These are phyloP conservation scores for Actias luna DNA, from an alignment of 2,888 invertebrate species.

Conservation along the genomic window DNA sequence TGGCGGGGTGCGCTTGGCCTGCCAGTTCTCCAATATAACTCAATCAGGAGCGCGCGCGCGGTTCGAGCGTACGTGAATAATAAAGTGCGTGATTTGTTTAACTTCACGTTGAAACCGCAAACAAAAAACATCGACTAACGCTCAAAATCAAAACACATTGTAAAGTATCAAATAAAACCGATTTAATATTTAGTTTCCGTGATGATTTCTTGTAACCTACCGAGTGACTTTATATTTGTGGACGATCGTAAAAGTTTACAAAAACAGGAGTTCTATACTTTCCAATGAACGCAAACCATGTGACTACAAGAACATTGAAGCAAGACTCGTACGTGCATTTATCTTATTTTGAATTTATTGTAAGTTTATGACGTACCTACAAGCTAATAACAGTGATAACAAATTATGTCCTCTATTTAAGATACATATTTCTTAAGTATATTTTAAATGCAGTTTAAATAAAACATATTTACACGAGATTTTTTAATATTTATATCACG, in stretches of 20 bases:
- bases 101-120: conserved; percentile 40
- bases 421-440: background rate
- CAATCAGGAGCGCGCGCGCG: conserved; percentile 60
- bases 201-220: conserved; percentile 48
- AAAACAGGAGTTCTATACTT: conserved; percentile 68
- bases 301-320: conserved; percentile 63
- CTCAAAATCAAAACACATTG: conserved; percentile 24
- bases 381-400: background rate
- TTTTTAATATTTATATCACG: too few relatives aligned
- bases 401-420: background rate
- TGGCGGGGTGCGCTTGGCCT: conserved; percentile 33
- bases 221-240: conserved; percentile 57
- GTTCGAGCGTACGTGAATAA: conserved; percentile 35
- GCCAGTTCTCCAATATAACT: conserved; percentile 29
- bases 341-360: conserved; percentile 61
- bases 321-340: conserved; percentile 70
- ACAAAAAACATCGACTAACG: conserved; percentile 16
- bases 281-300: conserved; percentile 71
- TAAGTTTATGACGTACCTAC: conserved; percentile 38
- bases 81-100: conserved; percentile 24
- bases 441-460: too few relatives aligned
- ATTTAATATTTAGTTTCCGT: conserved; percentile 38
- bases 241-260: conserved; percentile 55
- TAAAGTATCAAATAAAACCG: conserved; percentile 7
- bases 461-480: too few relatives aligned